Evolutionary conservation across 2,888 invertebrate species (phyloP).

Genomic region (Atethmia centrago): DNA sequence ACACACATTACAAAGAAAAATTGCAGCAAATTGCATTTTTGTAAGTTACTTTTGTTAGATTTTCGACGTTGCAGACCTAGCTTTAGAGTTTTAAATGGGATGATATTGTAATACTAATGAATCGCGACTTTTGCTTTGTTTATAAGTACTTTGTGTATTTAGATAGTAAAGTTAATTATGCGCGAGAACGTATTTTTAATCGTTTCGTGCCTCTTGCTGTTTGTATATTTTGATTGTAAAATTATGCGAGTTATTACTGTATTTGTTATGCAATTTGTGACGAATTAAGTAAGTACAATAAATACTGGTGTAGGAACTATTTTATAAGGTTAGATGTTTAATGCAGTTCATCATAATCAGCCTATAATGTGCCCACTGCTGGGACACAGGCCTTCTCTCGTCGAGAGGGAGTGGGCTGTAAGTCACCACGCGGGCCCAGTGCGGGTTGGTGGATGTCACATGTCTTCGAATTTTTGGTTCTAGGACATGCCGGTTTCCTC

Average conservation of each 20-base stretch:
- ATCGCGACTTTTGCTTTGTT: not conserved
- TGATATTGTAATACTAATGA: no score
- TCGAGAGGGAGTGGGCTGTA: no score
- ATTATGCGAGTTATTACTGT: not conserved
- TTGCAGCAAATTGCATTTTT: not conserved
- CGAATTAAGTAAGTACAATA: slow-evolving; percentile 10
- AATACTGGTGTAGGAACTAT: slow-evolving; percentile 1
- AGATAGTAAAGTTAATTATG: not conserved
- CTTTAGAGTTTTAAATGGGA: not conserved
- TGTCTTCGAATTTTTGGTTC: no score
- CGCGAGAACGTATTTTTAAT: not conserved
- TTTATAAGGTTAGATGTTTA: not conserved
- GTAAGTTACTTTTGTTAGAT: not conserved
- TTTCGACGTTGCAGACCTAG: not conserved
- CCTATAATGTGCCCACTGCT: no score
- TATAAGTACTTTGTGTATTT: slow-evolving; percentile 13
- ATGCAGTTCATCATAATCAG: no score
- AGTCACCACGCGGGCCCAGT: no score
- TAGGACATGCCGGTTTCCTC: no score
- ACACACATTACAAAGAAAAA: not conserved
- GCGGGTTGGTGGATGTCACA: no score
- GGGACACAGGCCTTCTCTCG: no score
- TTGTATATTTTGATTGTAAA: slow-evolving; percentile 35
- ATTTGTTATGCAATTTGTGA: slow-evolving; percentile 21
- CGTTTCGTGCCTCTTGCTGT: not conserved